phyloP scores from a whole-genome alignment of 2,797 vertebrate genomes.

The Mionectes olivaceus region DNA sequence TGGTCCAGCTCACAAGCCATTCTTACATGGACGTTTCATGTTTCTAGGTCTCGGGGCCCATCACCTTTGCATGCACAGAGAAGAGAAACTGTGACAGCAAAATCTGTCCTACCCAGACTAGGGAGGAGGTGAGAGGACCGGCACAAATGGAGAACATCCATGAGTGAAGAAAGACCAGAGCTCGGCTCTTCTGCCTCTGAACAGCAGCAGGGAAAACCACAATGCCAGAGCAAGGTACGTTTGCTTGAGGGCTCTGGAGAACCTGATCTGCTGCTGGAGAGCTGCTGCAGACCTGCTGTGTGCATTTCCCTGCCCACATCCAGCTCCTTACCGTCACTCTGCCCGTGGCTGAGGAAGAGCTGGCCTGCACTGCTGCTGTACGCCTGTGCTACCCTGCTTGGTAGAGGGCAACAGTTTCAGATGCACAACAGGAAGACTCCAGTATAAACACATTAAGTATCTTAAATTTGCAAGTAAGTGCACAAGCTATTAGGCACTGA shows the following conservation, averaged over 20 bases:
- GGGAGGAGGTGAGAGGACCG: neutral
- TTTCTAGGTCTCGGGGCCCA: neutral
- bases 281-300: neutral
- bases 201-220: neutral
- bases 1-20: neutral
- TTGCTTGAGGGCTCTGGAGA: neutral
- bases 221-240: neutral
- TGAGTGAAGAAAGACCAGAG: neutral
- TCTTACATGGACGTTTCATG: neutral
- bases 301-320: neutral
- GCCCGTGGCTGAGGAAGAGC: neutral
- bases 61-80: neutral
- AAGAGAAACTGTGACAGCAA: neutral
- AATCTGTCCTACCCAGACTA: neutral
- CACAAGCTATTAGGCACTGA: neutral
- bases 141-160: neutral
- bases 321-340: accelerated
- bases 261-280: neutral
- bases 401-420: neutral
- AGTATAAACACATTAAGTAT: conserved; percentile 8
- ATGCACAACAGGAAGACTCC: neutral
- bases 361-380: neutral
- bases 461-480: conserved; percentile 3
- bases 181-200: neutral
- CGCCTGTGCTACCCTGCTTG: neutral